Base-by-base conservation (phyloP, 2,888 invertebrate genomes). In the Lamproptera curius region DNA sequence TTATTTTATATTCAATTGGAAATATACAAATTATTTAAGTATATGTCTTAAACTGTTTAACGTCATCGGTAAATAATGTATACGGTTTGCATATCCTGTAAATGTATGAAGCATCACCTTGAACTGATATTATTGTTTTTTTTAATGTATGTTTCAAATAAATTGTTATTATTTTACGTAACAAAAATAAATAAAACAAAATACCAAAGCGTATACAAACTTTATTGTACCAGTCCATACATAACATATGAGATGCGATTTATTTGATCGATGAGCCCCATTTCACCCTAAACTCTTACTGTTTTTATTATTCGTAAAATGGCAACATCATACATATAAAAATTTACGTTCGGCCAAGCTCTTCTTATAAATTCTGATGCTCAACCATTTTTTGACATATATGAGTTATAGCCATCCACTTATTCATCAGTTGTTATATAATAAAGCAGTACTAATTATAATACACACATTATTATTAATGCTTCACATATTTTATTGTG, bases 201-300 rank as follows among this genome's bases (percentile, higher is more conserved):
- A 47, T 39, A 49, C 50, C 37, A n/a, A n/a, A n/a, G n/a, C 44
- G 46, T 40, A 37, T 42, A 38, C 42, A 54, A 45, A 54, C 42
- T 50, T 46, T 40, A 39, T 38, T 42, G 46, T 52, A 45, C 39
- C 42, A 42, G 41, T 42, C 37, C 59, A 61, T 67, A 62, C 59
- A 67, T 67, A 69, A 70, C 70, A 63, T 61, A 73, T 73, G 69
- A 60, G 63, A 62, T 63, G 68, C 65, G 64, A 72, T 71, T 72
- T 63, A 58, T 61, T 67, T 73, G 72, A 75, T 73, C 67, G 73
- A 75, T 73, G 68, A 54, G 51, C 51, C 59, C 52, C 64, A 59
- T 53, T 70, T 69, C 65, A 59, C 65, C 54, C 56, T 57, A 57
- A 58, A 55, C 65, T 62, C 65, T 68, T 64, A 59, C 60, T 54